Percentiles rank a stretch among this genome's conserved stretches.
phyloP scores from a whole-genome alignment of 2,888 invertebrate genomes.

The Vesta saturnalis region DNA sequence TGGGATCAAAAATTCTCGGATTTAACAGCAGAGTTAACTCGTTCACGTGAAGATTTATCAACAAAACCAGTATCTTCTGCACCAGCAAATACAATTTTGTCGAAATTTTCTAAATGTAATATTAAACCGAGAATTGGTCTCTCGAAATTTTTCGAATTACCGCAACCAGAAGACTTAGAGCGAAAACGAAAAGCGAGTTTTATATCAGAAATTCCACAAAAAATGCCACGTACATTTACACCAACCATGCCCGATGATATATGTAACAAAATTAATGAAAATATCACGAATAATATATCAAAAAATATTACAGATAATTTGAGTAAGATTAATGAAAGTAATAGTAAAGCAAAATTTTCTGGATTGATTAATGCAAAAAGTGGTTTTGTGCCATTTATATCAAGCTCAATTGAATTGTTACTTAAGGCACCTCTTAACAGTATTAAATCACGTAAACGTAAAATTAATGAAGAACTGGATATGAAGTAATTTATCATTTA shows the following conservation, averaged over 20 bases:
- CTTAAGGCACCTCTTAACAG: conserved; percentile 44
- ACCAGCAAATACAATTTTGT: conserved; percentile 20
- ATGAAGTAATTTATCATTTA: conserved; percentile 35
- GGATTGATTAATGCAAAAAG: conserved; percentile 31
- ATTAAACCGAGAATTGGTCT: conserved; percentile 56
- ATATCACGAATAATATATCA: conserved; percentile 40
- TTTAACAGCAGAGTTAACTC: conserved; percentile 54
- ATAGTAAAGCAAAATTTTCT: conserved; percentile 20
- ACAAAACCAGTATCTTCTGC: conserved; percentile 36
- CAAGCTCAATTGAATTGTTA: conserved; percentile 47
- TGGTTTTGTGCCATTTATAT: conserved; percentile 49
- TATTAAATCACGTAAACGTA: conserved; percentile 57
- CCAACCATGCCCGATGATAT: conserved; percentile 37
- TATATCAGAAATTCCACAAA: conserved; percentile 38
- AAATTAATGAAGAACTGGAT: conserved; percentile 52
- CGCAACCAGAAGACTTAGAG: conserved; percentile 51
- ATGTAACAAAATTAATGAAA: conserved; percentile 41
- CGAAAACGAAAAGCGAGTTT: conserved; percentile 55
- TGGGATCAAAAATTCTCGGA: conserved; percentile 72
- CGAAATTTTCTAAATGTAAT: conserved; percentile 50
- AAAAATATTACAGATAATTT: conserved; percentile 34
- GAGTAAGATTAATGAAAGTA: conserved; percentile 24
- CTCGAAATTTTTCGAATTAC: conserved; percentile 38
- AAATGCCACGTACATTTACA: conserved; percentile 48
- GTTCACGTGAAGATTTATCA: conserved; percentile 55